A percentile compares a stretch with the other conserved stretches of the same genome.
phyloP scores from a whole-genome alignment of 2,113 vertebrate species.

The Ornithorhynchus anatinus region DNA sequence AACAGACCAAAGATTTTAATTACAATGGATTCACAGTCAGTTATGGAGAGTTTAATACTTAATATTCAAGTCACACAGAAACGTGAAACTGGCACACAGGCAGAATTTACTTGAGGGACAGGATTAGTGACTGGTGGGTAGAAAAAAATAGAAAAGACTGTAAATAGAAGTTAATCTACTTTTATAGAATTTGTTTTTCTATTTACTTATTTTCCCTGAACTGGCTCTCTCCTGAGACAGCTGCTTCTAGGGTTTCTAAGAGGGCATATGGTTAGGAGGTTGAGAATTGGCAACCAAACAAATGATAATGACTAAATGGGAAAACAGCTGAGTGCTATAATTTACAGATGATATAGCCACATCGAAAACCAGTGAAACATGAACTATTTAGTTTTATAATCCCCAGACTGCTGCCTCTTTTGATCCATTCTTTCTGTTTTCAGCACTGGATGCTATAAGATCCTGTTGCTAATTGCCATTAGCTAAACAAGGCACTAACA shows the following conservation, averaged over 20 bases:
- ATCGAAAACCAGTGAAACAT: conserved; percentile 48
- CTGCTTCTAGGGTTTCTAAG: conserved; percentile 52
- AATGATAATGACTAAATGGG: conserved; percentile 48
- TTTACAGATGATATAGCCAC: conserved; percentile 38
- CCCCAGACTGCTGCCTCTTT: conserved; percentile 29
- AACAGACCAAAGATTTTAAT: conserved; percentile 28
- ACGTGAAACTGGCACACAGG: conserved; percentile 44
- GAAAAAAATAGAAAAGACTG: conserved; percentile 51
- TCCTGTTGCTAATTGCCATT: not conserved
- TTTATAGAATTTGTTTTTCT: conserved; percentile 55
- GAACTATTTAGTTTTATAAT: conserved; percentile 28
- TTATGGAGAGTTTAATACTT: conserved; percentile 18
- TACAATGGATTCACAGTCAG: conserved; percentile 24
- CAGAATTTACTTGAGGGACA: conserved; percentile 47
- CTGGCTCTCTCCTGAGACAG: conserved; percentile 43
- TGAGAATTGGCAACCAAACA: conserved; percentile 23
- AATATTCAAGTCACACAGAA: conserved; percentile 45
- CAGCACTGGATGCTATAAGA: not conserved
- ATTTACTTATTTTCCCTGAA: conserved; percentile 40
- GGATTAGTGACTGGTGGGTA: conserved; percentile 52
- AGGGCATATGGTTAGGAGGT: conserved; percentile 13
- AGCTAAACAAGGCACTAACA: not conserved
- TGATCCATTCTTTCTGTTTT: not conserved
- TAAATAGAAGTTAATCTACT: conserved; percentile 60
- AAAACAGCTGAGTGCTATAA: conserved; percentile 48